A percentile compares a stretch with the other conserved stretches of the same genome.
These are phyloP conservation scores for Phyllopteryx taeniolatus DNA, from an alignment of 2,113 vertebrate genomes.

Conservation along the genomic window DNA sequence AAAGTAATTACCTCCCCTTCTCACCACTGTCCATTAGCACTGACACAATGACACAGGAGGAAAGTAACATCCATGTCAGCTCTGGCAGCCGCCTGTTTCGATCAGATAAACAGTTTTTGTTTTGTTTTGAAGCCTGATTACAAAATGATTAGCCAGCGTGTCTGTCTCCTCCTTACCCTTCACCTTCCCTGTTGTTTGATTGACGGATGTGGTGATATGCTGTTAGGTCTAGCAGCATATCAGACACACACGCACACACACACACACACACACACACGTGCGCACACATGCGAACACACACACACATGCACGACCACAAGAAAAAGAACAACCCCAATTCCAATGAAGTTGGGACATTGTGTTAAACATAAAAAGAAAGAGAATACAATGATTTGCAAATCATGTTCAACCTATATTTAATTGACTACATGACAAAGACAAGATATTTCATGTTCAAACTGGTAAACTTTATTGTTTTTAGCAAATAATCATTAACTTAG, in stretches of 20 bases:
- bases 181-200: constrained; percentile 63
- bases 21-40: constrained; percentile 85
- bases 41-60: constrained; percentile 86
- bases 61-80: constrained; percentile 86
- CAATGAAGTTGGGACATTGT: no score
- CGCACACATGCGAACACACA: neutral
- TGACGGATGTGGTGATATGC: constrained; percentile 65
- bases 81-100: constrained; percentile 84
- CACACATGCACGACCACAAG: neutral
- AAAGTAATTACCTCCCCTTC: constrained; percentile 92
- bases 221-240: constrained; percentile 49
- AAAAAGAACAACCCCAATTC: no score
- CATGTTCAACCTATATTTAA: no score
- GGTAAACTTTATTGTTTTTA: no score
- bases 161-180: constrained; percentile 71
- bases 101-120: constrained; percentile 91
- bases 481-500: no score
- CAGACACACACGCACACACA: constrained; percentile 14
- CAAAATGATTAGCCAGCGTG: constrained; percentile 81
- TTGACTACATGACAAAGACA: no score
- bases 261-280: neutral
- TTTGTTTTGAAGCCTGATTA: constrained; percentile 85
- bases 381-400: no score
- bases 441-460: no score
- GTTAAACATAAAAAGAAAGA: no score